Percentiles rank a stretch among this genome's conserved stretches.
Evolutionary conservation across 2,797 vertebrate species (phyloP).

Genomic region (Girardinus metallicus): DNA sequence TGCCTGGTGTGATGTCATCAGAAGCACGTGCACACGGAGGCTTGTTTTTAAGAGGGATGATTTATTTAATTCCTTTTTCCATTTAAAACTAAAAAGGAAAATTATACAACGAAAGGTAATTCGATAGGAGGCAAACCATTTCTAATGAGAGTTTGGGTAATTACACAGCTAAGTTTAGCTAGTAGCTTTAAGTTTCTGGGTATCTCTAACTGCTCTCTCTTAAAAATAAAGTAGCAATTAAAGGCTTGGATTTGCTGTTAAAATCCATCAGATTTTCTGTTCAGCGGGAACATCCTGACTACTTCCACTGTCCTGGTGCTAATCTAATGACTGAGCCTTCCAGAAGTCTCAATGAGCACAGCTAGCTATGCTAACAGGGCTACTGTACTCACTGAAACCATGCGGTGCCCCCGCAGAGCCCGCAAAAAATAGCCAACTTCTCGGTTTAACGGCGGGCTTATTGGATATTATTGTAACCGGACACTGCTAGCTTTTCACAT

Average conservation of each 20-base stretch:
- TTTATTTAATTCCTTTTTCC: too few species aligned
- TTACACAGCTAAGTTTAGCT: neutral
- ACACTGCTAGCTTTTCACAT: fast-evolving
- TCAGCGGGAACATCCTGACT: neutral
- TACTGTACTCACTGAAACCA: constrained; percentile 48
- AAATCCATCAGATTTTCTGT: neutral
- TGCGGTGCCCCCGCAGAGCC: constrained; percentile 60
- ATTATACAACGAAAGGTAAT: neutral
- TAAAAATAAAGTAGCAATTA: neutral
- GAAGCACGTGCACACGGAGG: neutral
- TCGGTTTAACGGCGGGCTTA: fast-evolving
- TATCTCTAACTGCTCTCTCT: neutral
- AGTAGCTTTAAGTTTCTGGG: neutral
- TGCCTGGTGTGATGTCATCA: neutral
- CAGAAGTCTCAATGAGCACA: constrained; percentile 15
- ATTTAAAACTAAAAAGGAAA: neutral
- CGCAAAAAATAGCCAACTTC: neutral
- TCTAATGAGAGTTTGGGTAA: neutral
- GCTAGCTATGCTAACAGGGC: constrained; percentile 50
- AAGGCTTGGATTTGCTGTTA: neutral
- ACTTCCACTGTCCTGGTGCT: neutral
- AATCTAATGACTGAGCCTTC: constrained; percentile 13
- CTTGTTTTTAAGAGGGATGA: neutral
- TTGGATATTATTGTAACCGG: fast-evolving
- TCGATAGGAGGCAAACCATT: neutral